A percentile compares a stretch with the other conserved stretches of the same genome.
These are phyloP conservation scores for human (Homo sapiens) DNA, from an alignment of 2,113 vertebrate species.

Conservation along the genomic window DNA sequence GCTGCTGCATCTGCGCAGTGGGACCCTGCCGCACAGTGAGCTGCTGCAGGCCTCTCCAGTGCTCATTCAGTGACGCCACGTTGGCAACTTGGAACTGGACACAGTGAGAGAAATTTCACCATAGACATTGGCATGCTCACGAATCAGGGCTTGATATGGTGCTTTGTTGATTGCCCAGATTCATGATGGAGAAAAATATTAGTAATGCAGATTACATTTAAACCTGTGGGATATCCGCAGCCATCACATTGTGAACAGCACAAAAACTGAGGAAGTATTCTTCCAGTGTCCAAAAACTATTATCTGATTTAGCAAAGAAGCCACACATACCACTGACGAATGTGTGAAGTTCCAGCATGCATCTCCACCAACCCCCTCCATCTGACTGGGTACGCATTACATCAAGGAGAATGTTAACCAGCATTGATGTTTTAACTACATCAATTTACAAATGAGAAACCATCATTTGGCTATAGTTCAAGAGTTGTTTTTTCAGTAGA, in stretches of 20 bases:
- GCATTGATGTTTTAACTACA: fast-evolving
- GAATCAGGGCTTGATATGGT: fast-evolving
- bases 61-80: fast-evolving
- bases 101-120: fast-evolving
- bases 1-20: neutral
- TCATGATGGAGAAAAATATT: fast-evolving
- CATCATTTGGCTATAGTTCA: fast-evolving
- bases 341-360: fast-evolving
- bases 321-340: fast-evolving
- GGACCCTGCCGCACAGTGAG: neutral
- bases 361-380: fast-evolving
- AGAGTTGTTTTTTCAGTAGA: neutral
- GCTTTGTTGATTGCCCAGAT: fast-evolving
- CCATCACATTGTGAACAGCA: fast-evolving
- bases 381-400: fast-evolving
- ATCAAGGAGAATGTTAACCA: fast-evolving
- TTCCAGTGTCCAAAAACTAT: neutral
- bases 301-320: neutral
- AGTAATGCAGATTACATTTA: neutral
- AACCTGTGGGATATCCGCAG: fast-evolving
- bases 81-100: neutral
- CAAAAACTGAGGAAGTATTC: fast-evolving
- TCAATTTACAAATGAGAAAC: fast-evolving
- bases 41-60: too few relatives aligned
- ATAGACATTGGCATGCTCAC: fast-evolving